Evolutionary conservation across 1,140 invertebrate species (phyloP), one percentile per base, ranked within the genome.

Genomic region (Spodoptera litura): DNA sequence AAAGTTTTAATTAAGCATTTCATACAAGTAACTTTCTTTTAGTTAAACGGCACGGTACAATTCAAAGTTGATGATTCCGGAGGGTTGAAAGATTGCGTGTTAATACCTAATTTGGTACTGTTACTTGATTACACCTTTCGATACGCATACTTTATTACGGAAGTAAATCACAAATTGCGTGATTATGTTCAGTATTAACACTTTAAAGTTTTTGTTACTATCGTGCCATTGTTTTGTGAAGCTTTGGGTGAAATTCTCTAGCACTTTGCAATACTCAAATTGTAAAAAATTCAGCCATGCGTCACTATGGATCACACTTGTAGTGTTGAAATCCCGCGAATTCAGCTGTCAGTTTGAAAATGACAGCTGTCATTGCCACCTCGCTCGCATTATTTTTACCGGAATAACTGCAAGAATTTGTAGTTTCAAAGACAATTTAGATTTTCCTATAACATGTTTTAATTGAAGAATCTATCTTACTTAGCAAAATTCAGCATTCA

Each of bases 141-240:
- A 66, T 66, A 66, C 49, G 38, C 44, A 66, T 15, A 20, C 62
- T 66, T 66, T 49, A 66, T 49, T 49, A 15, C 62, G 10, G 35
- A 11, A 25, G 62, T 66, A 66, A 49, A 66, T 64, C 38, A 49
- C 38, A 66, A 49, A 66, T 66, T 66, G 62, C 62, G 62, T 66
- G 62, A 66, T 66, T 49, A 66, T 66, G 38, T 15, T 66, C 62
- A 49, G 38, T 49, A 66, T 66, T 49, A 66, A 66, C 58, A 35
- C 58, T 61, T 35, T 12, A 13, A 27, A 62, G 13, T 27, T 25
- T 66, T 66, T 13, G 38, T 66, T 49, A 20, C 38, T 5, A 49
- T 12, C 49, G 20, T 15, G 9, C 0, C n/a, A 20, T 10, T 49
- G 38, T 49, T 53, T 15, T 71, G 66, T 71, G 44, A 49, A 15